Percentiles rank a stretch among this genome's conserved stretches.
phyloP scores from a whole-genome alignment of 2,888 invertebrate genomes.

The Ormyrus pomaceus region DNA sequence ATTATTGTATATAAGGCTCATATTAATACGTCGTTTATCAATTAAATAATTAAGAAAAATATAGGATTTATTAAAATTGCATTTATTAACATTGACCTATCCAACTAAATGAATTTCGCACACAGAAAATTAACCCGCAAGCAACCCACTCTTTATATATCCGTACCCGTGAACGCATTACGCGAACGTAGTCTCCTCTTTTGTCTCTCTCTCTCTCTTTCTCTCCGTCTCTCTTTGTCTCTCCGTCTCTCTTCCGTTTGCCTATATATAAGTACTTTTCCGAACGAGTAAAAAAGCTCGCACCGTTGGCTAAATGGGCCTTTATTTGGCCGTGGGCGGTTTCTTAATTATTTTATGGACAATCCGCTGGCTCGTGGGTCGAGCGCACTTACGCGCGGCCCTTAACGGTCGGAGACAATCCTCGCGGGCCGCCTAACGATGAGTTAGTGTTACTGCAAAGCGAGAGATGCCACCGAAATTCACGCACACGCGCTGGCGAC shows the following conservation, averaged over 20 bases:
- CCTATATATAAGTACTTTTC: neutral
- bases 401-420: slow-evolving; percentile 40
- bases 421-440: slow-evolving; percentile 57
- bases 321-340: slow-evolving; percentile 51
- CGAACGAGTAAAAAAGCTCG: slow-evolving; percentile 12
- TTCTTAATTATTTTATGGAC: slow-evolving; percentile 67
- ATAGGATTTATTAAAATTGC: too few relatives aligned
- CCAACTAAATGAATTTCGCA: too few relatives aligned
- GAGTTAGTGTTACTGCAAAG: slow-evolving; percentile 61
- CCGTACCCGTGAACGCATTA: slow-evolving; percentile 18
- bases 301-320: slow-evolving; percentile 38
- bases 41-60: too few relatives aligned
- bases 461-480: neutral
- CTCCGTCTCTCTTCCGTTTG: neutral
- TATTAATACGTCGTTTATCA: too few relatives aligned
- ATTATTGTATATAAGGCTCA: too few relatives aligned
- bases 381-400: slow-evolving; percentile 19
- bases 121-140: too few relatives aligned
- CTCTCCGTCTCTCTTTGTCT: neutral
- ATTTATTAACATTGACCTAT: too few relatives aligned
- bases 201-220: neutral
- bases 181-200: neutral
- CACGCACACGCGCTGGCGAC: too few relatives aligned
- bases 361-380: slow-evolving; percentile 54
- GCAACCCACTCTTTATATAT: too few relatives aligned